Conservation (phyloP, 1,140 invertebrate genomes). For the Pogonomyrmex californicus region DNA sequence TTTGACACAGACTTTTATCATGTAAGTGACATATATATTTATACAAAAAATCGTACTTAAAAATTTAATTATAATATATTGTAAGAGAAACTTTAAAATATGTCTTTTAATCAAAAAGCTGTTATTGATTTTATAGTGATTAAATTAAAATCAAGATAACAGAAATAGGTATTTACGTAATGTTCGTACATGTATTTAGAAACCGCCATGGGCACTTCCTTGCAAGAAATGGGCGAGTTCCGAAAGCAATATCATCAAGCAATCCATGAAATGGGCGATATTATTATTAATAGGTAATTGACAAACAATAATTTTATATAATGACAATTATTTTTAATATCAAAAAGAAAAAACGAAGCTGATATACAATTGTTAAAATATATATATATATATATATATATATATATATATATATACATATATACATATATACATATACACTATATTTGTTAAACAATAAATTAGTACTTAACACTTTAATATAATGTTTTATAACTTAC, state of each 20-base stretch:
- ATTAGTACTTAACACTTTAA: no score
- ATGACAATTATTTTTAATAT: not conserved
- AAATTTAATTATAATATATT: no score
- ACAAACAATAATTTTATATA: not conserved
- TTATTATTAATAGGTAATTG: constrained; percentile 72
- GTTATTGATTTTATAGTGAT: not conserved
- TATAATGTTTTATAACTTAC: constrained; percentile 38
- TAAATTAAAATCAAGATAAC: not conserved
- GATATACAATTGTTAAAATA: not conserved
- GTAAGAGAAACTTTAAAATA: no score
- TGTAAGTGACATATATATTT: no score
- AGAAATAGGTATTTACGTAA: not conserved
- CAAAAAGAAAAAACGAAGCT: not conserved
- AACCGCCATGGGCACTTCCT: constrained; percentile 93
- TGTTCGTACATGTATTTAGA: constrained; percentile 86
- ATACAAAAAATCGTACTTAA: no score
- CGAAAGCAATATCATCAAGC: constrained; percentile 89
- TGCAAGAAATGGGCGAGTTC: constrained; percentile 88
- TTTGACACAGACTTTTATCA: no score
- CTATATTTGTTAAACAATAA: no score
- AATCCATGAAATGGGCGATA: constrained; percentile 82
- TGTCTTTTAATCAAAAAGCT: not conserved
- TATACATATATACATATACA: no score
- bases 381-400: no score
- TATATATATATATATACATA: not conserved